Evolutionary conservation across 2,113 vertebrate genomes (phyloP), one percentile per base, ranked within the genome.

Genomic region (Stegastes partitus): DNA sequence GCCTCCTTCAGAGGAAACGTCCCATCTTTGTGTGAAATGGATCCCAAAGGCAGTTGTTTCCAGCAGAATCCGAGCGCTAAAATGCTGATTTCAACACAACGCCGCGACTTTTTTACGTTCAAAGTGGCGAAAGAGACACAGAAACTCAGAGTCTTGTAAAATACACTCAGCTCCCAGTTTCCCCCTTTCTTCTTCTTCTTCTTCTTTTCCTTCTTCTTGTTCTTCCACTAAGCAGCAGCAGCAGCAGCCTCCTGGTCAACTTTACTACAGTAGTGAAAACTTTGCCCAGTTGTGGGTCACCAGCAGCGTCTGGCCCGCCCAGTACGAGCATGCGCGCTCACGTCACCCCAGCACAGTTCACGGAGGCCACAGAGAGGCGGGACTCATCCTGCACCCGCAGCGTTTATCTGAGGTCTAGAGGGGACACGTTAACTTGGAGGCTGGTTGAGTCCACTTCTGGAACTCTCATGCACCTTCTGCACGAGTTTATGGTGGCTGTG

Each of bases 251-350:
- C 19, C 54, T 62, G 72, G 74, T 81, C 45, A 91, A 92, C 77
- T 81, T 88, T 78, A 75, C 47, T 78, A 21, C 51, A 83, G 76
- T 68, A 31, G 31, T 42, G 74, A 64, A 87, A 90, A 83, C n/a
- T 88, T 88, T 31, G 0, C 73, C 49, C 51, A 59, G 45, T 31
- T 45, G 39, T 5, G 14, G 0, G n/a, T 61, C 74, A 80, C 75
- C 54, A 44, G 11, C 21, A 1, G 19, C 19, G 47, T 66, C 76
- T 42, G 82, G 14, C 80, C 84, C 84, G 86, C 84, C 89, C 77
- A 54, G n/a, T 61, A 0, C 0, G 66, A 62, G 72, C 80, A 81
- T 74, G 82, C 85, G 85, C 63, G 26, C 3, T 61, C 0, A 63
- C 54, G 72, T 77, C 71, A 61, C n/a, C 18, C 2, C 31, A 31